Percentiles rank a stretch among this genome's conserved stretches.
Conservation (phyloP, 2,113 vertebrate genomes). For the Artemisiospiza belli region DNA sequence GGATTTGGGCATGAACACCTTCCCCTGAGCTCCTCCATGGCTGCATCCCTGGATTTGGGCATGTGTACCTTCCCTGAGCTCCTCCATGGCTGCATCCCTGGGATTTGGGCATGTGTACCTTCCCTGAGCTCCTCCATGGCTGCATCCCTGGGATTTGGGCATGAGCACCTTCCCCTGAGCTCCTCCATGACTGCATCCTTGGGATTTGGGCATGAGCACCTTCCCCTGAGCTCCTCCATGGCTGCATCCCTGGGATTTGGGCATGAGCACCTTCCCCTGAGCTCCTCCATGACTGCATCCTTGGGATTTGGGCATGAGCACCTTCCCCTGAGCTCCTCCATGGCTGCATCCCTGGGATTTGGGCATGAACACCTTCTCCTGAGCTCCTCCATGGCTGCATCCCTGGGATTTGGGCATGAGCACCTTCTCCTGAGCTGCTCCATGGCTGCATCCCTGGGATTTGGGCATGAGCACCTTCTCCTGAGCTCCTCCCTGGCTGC, state of each 20-base stretch:
- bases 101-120: neutral
- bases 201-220: neutral
- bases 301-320: neutral
- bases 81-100: neutral
- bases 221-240: no score
- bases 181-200: no score
- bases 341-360: no score
- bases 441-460: no score
- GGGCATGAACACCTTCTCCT: no score
- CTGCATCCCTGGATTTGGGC: no score
- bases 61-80: neutral
- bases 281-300: no score
- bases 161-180: neutral
- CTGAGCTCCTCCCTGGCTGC: rapidly evolving
- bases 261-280: no score
- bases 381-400: no score
- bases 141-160: neutral
- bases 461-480: no score
- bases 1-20: neutral
- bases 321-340: neutral
- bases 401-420: neutral
- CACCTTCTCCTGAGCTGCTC: neutral
- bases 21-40: no score
- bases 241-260: neutral
- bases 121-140: neutral